A percentile compares a stretch with the other conserved stretches of the same genome.
phyloP scores from a whole-genome alignment of 2,113 vertebrate genomes.

The Chelonoidis abingdonii region DNA sequence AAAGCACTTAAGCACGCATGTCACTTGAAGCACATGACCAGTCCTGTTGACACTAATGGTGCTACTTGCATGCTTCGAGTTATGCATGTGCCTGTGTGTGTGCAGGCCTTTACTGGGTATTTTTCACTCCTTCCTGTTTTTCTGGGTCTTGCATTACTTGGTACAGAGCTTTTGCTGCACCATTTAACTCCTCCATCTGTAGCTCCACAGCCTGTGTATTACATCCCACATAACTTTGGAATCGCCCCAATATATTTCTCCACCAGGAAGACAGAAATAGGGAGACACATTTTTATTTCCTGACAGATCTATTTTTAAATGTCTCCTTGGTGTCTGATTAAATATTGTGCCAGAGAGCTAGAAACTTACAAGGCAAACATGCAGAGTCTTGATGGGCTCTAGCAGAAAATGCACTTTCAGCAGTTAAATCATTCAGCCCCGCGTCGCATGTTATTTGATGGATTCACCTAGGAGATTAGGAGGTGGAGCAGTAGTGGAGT shows the following conservation, averaged over 20 bases:
- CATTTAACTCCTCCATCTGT: neutral
- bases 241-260: neutral
- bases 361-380: neutral
- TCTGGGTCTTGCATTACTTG: neutral
- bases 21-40: neutral
- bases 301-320: neutral
- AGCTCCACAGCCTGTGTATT: neutral
- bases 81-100: neutral
- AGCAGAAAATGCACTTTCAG: neutral
- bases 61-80: neutral
- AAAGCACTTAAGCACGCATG: fast-evolving
- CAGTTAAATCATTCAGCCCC: neutral
- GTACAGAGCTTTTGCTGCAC: neutral
- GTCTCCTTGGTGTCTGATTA: neutral
- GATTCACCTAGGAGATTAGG: neutral
- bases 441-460: neutral
- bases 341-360: neutral
- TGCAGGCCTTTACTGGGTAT: neutral
- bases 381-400: neutral
- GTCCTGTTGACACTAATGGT: neutral
- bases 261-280: neutral
- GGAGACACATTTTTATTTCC: neutral
- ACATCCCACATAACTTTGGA: neutral
- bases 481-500: conserved; percentile 1
- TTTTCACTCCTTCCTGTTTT: neutral